Evolutionary conservation across 1,140 invertebrate species (phyloP), one percentile per base, ranked within the genome.

Genomic region (Platyscapa corneri): DNA sequence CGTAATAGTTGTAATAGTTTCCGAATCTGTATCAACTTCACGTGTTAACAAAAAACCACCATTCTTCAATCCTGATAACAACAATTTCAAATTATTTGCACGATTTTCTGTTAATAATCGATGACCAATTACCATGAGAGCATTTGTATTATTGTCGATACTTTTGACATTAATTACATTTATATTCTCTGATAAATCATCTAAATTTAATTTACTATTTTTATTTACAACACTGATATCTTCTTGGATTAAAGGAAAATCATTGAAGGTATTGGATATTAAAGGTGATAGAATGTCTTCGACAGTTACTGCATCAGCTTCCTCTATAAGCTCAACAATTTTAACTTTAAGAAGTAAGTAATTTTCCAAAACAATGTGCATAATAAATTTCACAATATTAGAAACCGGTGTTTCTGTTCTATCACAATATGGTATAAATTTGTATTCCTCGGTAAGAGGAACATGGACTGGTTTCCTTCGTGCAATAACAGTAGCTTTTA

Each of bases 321-420:
- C 8, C 94, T 87, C 92, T 97, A 94, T 87, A 3, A 94, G 86
- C 92, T 98, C 97, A 27, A 97, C 93, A 20, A 95, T 94, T 87
- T 96, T 97, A 0, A 98, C 93, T 93, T 96, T 96, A 53, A 94
- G 93, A 0, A 92, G 93, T 56, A 94, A 90, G 27, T 94, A 89
- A 90, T 98, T 98, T 91, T 98, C 97, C 1, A 97, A 90, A 2
- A 95, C 94, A 3, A 97, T 90, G 90, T 98, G 96, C 23, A 96
- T 92, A 85, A 94, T 91, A 0, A 95, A 86, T 49, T 95, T 91
- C 0, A 49, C 88, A 7, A 94, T 91, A 70, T 94, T 93, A 86
- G 92, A 89, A 27, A 93, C 79, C 56, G 70, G 75, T 0, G 78
- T 79, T 30, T 81, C 77, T 5, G 77, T 81, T 23, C 42, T 56